Percentiles rank a stretch among this genome's conserved stretches.
phyloP scores from a whole-genome alignment of 2,888 invertebrate genomes.

The Erpobdella octoculata region DNA sequence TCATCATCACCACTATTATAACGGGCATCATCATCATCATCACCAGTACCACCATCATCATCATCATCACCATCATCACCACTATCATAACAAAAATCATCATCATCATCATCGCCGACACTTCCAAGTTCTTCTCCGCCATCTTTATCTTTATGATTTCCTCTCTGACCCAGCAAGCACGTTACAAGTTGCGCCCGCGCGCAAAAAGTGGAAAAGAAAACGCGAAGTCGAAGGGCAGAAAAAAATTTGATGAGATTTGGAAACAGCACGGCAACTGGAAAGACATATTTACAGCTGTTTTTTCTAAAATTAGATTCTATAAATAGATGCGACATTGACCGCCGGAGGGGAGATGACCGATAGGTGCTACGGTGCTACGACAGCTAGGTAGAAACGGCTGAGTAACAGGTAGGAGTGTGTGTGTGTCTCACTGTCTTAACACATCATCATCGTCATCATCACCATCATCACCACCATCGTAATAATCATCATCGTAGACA shows the following conservation, averaged over 20 bases:
- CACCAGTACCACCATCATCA: neutral
- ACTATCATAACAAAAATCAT: no score
- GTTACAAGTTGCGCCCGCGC: neutral
- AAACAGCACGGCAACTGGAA: no score
- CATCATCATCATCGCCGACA: neutral
- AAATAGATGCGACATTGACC: neutral
- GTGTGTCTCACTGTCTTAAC: no score
- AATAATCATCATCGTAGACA: neutral
- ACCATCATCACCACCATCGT: no score
- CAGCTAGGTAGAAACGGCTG: neutral
- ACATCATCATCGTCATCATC: no score
- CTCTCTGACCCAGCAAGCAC: neutral
- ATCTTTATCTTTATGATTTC: neutral
- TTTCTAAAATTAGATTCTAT: neutral
- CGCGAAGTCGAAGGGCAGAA: no score
- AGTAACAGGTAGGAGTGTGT: neutral
- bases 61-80: neutral
- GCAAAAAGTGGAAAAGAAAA: no score
- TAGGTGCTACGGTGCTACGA: neutral
- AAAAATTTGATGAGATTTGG: no score
- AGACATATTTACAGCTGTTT: neutral
- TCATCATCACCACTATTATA: neutral
- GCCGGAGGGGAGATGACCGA: no score
- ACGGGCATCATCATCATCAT: neutral
- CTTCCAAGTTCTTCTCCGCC: neutral